Evolutionary conservation across 2,113 vertebrate genomes (phyloP).

Genomic region (Triplophysa dalaica): DNA sequence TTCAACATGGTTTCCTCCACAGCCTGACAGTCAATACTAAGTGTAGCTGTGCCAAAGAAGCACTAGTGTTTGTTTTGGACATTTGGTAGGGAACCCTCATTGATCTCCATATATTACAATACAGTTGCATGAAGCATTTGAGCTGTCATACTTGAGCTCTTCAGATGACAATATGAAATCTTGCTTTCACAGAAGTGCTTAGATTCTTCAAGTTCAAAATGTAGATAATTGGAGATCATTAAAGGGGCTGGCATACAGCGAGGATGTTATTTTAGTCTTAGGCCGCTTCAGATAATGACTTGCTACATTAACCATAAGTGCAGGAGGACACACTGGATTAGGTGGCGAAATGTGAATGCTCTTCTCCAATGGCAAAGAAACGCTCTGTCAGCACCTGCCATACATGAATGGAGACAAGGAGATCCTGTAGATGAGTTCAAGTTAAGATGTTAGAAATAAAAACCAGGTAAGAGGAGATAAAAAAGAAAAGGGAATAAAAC

Average conservation of each 20-base stretch:
- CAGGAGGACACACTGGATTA: constrained; percentile 47
- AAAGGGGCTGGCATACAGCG: not conserved
- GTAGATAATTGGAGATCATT: constrained; percentile 39
- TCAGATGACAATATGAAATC: constrained; percentile 8
- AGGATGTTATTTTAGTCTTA: constrained; percentile 48
- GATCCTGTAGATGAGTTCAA: not conserved
- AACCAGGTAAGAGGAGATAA: not conserved
- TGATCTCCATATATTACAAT: constrained; percentile 11
- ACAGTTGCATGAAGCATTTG: not conserved
- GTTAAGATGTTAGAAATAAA: constrained; percentile 6
- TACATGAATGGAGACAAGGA: constrained; percentile 5
- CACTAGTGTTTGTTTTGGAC: not conserved
- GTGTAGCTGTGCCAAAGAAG: not conserved
- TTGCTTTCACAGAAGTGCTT: not conserved
- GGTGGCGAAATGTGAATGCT: constrained; percentile 16
- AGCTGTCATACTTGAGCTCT: not conserved
- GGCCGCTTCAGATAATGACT: constrained; percentile 33
- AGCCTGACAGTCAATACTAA: constrained; percentile 2
- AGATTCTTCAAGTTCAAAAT: not conserved
- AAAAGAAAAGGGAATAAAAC: constrained; percentile 2
- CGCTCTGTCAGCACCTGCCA: constrained; percentile 46
- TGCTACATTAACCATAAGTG: constrained; percentile 44
- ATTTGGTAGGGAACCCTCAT: not conserved
- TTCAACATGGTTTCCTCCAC: not conserved
- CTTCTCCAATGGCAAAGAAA: constrained; percentile 25